Conservation (phyloP, 2,888 invertebrate genomes). For the Thyatira batis region DNA sequence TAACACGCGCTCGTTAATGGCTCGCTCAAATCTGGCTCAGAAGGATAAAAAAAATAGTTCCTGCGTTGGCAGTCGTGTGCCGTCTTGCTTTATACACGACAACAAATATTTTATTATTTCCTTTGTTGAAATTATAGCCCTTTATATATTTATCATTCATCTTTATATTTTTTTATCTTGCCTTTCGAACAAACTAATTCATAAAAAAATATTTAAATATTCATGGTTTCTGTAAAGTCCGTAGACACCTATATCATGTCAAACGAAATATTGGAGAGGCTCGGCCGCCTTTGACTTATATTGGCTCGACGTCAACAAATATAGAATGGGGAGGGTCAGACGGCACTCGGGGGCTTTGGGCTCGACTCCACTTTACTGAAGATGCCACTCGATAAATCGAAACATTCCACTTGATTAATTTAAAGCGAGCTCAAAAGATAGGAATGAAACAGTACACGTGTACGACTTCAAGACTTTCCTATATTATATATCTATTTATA, state of each 20-base stretch:
- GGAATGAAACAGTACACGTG: not conserved
- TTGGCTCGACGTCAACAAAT: conserved; percentile 47
- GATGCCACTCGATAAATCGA: conserved; percentile 43
- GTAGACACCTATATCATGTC: conserved; percentile 10
- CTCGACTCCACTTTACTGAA: conserved; percentile 33
- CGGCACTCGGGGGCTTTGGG: conserved; percentile 36
- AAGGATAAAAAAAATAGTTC: conserved; percentile 32
- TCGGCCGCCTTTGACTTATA: conserved; percentile 28
- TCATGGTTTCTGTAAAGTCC: not conserved
- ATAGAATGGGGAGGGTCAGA: conserved; percentile 43
- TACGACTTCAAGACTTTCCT: conserved; percentile 11
- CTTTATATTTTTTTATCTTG: too few species aligned
- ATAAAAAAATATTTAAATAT: too few species aligned
- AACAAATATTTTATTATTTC: not conserved
- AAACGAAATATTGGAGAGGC: conserved; percentile 14
- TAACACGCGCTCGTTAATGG: conserved; percentile 66
- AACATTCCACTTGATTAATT: conserved; percentile 56
- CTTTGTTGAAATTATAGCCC: not conserved
- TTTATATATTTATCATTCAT: too few species aligned
- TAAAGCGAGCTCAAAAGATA: conserved; percentile 33
- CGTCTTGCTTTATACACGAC: not conserved
- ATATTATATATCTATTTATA: conserved; percentile 11
- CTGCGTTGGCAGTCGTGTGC: conserved; percentile 6
- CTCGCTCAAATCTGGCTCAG: conserved; percentile 45
- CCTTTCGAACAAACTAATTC: too few species aligned